A percentile compares a stretch with the other conserved stretches of the same genome.
Conservation (phyloP, 2,888 invertebrate genomes). For the Carpatolechia fugitivella region DNA sequence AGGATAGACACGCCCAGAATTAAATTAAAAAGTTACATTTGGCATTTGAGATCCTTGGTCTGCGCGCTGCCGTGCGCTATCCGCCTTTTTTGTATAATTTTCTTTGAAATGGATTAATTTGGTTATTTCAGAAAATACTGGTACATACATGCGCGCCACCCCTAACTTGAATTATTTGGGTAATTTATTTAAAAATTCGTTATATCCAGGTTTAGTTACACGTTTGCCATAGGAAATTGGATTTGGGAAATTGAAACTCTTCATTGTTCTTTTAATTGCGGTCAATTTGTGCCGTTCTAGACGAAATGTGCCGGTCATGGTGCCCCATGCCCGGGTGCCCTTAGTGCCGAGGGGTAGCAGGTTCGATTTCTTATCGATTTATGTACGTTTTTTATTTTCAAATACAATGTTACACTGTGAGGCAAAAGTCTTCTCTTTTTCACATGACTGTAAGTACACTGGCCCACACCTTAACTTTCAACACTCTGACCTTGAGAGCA, state of each 20-base stretch:
- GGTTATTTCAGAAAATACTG: too few species aligned
- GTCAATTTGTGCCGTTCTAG: constrained; percentile 75
- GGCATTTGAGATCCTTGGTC: too few species aligned
- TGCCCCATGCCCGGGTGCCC: constrained; percentile 26
- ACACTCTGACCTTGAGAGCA: too few species aligned
- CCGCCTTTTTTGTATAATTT: too few species aligned
- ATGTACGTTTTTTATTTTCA: neutral
- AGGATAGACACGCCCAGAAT: too few species aligned
- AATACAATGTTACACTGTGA: too few species aligned
- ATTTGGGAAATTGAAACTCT: constrained; percentile 76
- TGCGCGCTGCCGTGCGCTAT: neutral
- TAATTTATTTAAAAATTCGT: constrained; percentile 55
- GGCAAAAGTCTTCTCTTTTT: neutral
- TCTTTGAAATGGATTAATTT: too few species aligned
- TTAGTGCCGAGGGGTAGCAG: constrained; percentile 12
- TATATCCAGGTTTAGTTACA: constrained; percentile 64
- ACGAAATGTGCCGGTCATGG: constrained; percentile 73
- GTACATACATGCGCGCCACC: too few species aligned
- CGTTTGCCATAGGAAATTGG: constrained; percentile 72
- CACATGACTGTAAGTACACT: too few species aligned
- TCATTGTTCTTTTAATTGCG: constrained; percentile 78
- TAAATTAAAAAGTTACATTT: too few species aligned
- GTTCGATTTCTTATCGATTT: constrained; percentile 16
- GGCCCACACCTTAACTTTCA: too few species aligned
- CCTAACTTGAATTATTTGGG: constrained; percentile 18